These are phyloP conservation scores for Papilio glaucus DNA, from an alignment of 1,140 invertebrate genomes.

Conservation along the genomic window DNA sequence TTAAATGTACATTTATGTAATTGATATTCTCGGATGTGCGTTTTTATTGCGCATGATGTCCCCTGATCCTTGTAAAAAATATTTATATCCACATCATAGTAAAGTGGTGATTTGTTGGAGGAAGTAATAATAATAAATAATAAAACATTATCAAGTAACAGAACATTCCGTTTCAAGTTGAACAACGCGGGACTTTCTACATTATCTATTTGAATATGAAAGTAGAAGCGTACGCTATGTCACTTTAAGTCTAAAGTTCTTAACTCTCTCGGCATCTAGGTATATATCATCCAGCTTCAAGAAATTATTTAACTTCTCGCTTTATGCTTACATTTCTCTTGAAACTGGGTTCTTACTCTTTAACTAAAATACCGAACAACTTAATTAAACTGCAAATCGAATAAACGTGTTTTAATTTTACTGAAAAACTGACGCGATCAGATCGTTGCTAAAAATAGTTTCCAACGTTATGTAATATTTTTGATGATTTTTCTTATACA, in stretches of 20 bases:
- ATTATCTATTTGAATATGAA: constrained; percentile 21
- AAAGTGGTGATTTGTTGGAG: no score
- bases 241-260: constrained; percentile 17
- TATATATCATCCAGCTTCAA: constrained; percentile 6
- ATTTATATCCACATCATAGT: no score
- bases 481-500: background rate
- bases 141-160: no score
- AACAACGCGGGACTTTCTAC: background rate
- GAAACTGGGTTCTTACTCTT: background rate
- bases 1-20: no score
- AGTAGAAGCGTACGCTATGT: constrained; percentile 7
- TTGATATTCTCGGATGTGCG: no score
- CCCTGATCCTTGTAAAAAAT: no score
- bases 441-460: background rate
- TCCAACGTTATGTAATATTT: background rate
- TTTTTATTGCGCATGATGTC: no score
- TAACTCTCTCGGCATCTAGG: background rate
- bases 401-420: constrained; percentile 10
- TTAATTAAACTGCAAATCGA: constrained; percentile 21
- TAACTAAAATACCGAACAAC: constrained; percentile 3
- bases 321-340: constrained; percentile 10
- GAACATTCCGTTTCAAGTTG: background rate
- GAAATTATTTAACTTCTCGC: constrained; percentile 24
- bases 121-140: no score
- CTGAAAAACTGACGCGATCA: background rate